Evolutionary conservation across 2,797 vertebrate genomes (phyloP), one percentile per base, ranked within the genome.

Genomic region (Hypotaenidia philippensis): DNA sequence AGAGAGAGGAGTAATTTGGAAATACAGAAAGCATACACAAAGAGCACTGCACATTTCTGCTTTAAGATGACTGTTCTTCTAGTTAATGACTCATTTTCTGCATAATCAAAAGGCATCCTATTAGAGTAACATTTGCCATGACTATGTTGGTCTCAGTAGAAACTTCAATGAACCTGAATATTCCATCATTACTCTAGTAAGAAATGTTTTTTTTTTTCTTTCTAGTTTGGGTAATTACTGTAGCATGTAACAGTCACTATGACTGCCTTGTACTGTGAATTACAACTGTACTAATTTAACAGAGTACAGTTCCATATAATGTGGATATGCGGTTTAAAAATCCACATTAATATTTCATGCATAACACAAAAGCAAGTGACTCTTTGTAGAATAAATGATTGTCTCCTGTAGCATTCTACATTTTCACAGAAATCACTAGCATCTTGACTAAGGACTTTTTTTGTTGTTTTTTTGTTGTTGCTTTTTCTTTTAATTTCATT

Each of bases 311-410:
- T 95, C 75, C n/a, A 55, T 55, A 72, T 47, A 74, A 82, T 9
- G 68, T 80, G 68, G 81, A 79, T 81, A 83, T 82, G 66, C 38
- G 25, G 64, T 68, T 55, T 74, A 87, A 86, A 79, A 94, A 71
- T 71, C 83, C 69, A 61, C 86, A 77, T 80, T 84, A 87, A 34
- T 89, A 94, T 75, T 56, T 76, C 79, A 85, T 82, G 91, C 87
- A 79, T 59, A 90, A 50, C 41, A 10, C 70, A 93, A 96, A 36
- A 94, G 91, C 83, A 66, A 95, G 55, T 80, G 92, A 90, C 68
- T 52, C 92, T 90, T 81, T 85, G 53, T 83, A 91, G 91, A 80
- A 70, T 71, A 93, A 96, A 93, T 95, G 98, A 98, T 98, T 98
- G 98, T 98, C 98, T 97, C 85, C 94, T 91, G 94, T 96, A 96